phyloP scores from a whole-genome alignment of 2,113 vertebrate genomes.

The Marcusenius ussheri region DNA sequence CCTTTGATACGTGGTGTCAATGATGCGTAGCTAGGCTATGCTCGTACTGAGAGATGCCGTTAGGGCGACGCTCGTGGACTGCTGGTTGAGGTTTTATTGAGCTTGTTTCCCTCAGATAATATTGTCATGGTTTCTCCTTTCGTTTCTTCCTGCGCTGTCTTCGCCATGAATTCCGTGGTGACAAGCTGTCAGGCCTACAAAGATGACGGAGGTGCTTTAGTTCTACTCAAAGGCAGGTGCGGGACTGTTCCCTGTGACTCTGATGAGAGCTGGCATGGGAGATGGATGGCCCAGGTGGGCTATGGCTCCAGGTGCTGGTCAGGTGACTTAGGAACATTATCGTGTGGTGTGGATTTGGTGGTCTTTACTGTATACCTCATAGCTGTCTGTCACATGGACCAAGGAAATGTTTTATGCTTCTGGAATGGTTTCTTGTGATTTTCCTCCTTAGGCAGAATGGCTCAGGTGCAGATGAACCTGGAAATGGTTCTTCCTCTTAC shows the following conservation, averaged over 20 bases:
- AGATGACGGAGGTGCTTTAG: neutral
- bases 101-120: neutral
- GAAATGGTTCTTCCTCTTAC: slow-evolving; percentile 4
- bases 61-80: neutral
- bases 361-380: too few species aligned
- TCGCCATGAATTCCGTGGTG: neutral
- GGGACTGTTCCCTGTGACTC: neutral
- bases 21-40: neutral
- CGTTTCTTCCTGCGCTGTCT: neutral
- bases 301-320: neutral
- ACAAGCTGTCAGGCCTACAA: neutral
- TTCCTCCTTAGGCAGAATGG: slow-evolving; percentile 10
- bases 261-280: neutral
- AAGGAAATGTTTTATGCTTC: neutral
- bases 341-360: neutral
- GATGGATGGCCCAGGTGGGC: neutral
- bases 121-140: neutral
- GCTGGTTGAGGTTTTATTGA: neutral
- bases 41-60: neutral
- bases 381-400: neutral
- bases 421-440: slow-evolving; percentile 5
- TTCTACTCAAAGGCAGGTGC: neutral
- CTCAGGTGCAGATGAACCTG: slow-evolving; percentile 19
- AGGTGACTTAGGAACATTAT: neutral
- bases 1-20: neutral